Evolutionary conservation across 30 jellyfish, hydroid and myxozoan species (phyloP), one percentile per base, ranked within the genome.

Genomic region (Nemopilema nomurai): DNA sequence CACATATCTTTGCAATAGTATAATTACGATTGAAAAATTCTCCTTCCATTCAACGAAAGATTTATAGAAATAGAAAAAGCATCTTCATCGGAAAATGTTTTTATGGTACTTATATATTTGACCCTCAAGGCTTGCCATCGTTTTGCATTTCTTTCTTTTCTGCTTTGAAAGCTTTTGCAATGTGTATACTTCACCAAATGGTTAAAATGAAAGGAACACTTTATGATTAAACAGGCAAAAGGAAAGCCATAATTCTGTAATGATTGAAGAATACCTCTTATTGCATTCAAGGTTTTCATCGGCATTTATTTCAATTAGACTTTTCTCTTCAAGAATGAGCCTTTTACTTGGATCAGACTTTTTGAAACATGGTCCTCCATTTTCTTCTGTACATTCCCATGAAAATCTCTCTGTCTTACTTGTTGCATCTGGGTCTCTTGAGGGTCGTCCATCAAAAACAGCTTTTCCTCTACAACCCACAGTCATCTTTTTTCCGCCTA

Each of bases 401-500:
- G 62, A 1, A 28, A 17, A 75, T 24, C 69, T 19, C 7, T 82
- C 21, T 0, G 75, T 31, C 69, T 53, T 71, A 30, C 70, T 80
- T 0, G 95, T 76, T 13, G 21, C 30, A 57, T 74, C 89, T 30
- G 89, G 95, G 71, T 86, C 95, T 0, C 0, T 23, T 1, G 95
- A 86, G 18, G 82, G 73, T n/a, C 89, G 27, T 18, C 84, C 95
- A 26, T 84, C 93, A n/a, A 84, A 74, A 0, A 16, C 69, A 4
- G 71, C 85, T 77, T 22, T 49, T 4, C 66, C 77, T 29, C 63
- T 62, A 27, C 93, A 84, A 9, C 93, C 93, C 21, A 84, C 83
- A 23, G 93, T 84, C 87, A 84, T 62, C 29, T 74, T 75, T 24
- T 78, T 75, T 16, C 93, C 93, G 30, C 93, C 93, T 84, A 30